Percentiles rank a stretch among this genome's conserved stretches.
These are phyloP conservation scores for Channallabes apus DNA, from an alignment of 2,797 vertebrate genomes.

Conservation along the genomic window DNA sequence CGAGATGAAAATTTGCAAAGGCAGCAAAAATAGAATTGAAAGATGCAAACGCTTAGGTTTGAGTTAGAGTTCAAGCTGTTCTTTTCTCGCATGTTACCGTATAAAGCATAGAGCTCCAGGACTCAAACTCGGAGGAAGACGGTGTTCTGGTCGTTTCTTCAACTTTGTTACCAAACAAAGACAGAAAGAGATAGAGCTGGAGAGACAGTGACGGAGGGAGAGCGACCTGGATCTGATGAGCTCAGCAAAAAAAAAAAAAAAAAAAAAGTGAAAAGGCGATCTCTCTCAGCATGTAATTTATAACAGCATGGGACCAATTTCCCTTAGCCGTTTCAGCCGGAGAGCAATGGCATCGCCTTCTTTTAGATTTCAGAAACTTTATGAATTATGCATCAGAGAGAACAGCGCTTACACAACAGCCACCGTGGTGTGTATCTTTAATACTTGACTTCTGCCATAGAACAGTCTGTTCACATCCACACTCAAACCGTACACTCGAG, in stretches of 20 bases:
- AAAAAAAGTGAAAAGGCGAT: constrained; percentile 48
- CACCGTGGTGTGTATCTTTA: constrained; percentile 44
- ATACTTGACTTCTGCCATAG: constrained; percentile 52
- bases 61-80: constrained; percentile 5
- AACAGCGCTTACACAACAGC: constrained; percentile 59
- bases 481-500: constrained; percentile 66
- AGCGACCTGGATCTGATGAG: constrained; percentile 53
- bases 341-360: constrained; percentile 53
- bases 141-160: constrained; percentile 39
- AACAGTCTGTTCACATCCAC: constrained; percentile 60
- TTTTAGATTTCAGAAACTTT: constrained; percentile 55
- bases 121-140: constrained; percentile 13
- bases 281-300: constrained; percentile 55
- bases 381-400: constrained; percentile 66
- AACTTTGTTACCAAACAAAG: constrained; percentile 47
- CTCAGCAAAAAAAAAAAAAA: constrained; percentile 46
- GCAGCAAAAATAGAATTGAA: constrained; percentile 8
- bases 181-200: constrained; percentile 14
- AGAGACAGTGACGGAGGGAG: constrained; percentile 49
- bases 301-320: constrained; percentile 53
- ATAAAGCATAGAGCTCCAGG: constrained; percentile 30
- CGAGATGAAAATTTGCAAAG: background rate
- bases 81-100: constrained; percentile 8
- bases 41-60: constrained; percentile 3
- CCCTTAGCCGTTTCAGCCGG: constrained; percentile 47